phyloP scores from a whole-genome alignment of 2,888 invertebrate species.

The Cataglyphis albicans region DNA sequence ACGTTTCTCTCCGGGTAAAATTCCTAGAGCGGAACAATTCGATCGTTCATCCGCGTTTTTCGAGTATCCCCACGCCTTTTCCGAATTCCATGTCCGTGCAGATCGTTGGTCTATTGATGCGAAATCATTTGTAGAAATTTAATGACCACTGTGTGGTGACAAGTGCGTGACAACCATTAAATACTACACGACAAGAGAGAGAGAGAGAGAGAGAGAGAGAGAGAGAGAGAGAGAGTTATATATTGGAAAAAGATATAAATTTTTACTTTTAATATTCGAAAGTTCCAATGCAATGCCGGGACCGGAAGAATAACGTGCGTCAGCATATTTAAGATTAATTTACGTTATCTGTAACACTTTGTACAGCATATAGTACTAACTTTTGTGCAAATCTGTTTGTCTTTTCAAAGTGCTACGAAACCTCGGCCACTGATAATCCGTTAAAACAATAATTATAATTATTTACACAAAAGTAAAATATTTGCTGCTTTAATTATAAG shows the following conservation, averaged over 20 bases:
- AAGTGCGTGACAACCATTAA: constrained; percentile 21
- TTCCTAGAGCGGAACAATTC: constrained; percentile 53
- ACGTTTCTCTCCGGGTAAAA: constrained; percentile 19
- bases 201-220: background rate
- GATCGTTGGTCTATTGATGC: constrained; percentile 32
- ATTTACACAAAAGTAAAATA: background rate
- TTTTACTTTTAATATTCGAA: constrained; percentile 2
- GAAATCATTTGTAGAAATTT: constrained; percentile 53
- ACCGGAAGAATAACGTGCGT: background rate
- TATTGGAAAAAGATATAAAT: too few species aligned
- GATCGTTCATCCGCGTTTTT: constrained; percentile 38
- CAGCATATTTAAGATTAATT: constrained; percentile 12
- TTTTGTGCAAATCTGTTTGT: background rate
- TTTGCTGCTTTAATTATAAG: background rate
- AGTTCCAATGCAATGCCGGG: background rate
- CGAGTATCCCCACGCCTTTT: constrained; percentile 47
- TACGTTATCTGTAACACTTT: background rate
- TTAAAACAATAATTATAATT: constrained; percentile 14
- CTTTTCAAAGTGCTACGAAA: background rate
- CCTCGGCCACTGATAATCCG: background rate
- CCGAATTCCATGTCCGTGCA: constrained; percentile 29
- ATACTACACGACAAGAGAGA: background rate
- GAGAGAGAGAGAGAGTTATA: background rate
- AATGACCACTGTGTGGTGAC: constrained; percentile 11
- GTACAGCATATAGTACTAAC: background rate